Evolutionary conservation across 2,888 invertebrate species (phyloP), one percentile per base, ranked within the genome.

Genomic region (Ornithoptera alexandrae): DNA sequence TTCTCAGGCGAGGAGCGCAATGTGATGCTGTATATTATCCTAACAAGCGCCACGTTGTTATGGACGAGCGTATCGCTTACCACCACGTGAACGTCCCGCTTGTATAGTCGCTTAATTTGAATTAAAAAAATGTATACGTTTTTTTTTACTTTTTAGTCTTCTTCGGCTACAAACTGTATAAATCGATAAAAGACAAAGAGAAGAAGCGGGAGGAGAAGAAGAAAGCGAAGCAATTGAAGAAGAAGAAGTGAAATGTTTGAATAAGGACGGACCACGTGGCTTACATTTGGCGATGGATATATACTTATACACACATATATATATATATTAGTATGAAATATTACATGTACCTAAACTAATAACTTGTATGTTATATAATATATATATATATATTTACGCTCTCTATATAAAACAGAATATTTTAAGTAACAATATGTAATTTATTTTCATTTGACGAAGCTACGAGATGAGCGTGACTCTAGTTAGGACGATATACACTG

Each of bases 121-220:
- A 1, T 12, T 3, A 57, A 7, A 17, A 53, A 24, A 30, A 30
- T 3, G 5, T 3, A 63, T 22, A 22, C 1, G 22, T 53, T 18
- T 17, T 68, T 70, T 69, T 72, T 76, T 73, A 80, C 79, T 74
- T 71, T 95, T 95, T 94, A 97, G 97, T 95, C 72, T 96, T 97
- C 91, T 97, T 97, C 88, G 96, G 96, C 72, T 97, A 96, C 92
- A 97, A 97, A 86, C 92, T 98, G 67, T 96, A 96, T 90, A 95
- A 95, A 86, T 96, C 96, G 68, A 90, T 97, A 76, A 94, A 94
- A 76, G 96, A 96, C 39, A 96, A 96, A 80, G 95, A 97, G 77
- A 88, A 92, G 72, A 96, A 95, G 78, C 94, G 94, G 74, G 96
- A 97, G 83, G 97, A 97, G 80, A 97, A 97, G 88, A 95, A 94